phyloP scores from a whole-genome alignment of 2,797 vertebrate genomes.

The Alosa sapidissima region DNA sequence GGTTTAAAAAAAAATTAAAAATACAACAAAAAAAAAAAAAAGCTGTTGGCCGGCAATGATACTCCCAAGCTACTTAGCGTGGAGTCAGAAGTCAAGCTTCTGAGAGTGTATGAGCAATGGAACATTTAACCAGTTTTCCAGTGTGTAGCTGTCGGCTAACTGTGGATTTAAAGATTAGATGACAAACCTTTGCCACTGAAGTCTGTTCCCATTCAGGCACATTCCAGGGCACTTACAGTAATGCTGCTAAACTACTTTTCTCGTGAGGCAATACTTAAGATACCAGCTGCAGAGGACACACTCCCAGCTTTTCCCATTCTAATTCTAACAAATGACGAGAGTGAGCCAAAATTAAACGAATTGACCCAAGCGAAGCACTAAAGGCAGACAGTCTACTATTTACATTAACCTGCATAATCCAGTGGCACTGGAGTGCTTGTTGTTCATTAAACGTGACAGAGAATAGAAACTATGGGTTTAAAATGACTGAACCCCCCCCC shows the following conservation, averaged over 20 bases:
- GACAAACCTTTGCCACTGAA: constrained; percentile 28
- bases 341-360: not conserved
- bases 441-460: not conserved
- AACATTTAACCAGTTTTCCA: constrained; percentile 20
- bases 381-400: constrained; percentile 18
- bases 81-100: constrained; percentile 15
- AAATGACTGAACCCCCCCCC: not conserved
- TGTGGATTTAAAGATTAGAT: constrained; percentile 28
- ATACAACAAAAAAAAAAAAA: not conserved
- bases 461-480: not conserved
- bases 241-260: constrained; percentile 24
- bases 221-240: constrained; percentile 19
- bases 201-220: constrained; percentile 11
- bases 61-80: constrained; percentile 6
- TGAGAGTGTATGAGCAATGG: constrained; percentile 20
- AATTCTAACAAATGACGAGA: not conserved
- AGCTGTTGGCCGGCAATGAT: not conserved
- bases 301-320: not conserved
- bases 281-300: constrained; percentile 14
- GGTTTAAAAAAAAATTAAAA: not conserved
- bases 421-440: not conserved
- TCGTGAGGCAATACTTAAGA: not conserved
- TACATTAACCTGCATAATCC: not conserved
- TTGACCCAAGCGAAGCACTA: not conserved
- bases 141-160: not conserved